Evolutionary conservation across 2,113 vertebrate species (phyloP), one percentile per base, ranked within the genome.

Genomic region (Mirza zaza): DNA sequence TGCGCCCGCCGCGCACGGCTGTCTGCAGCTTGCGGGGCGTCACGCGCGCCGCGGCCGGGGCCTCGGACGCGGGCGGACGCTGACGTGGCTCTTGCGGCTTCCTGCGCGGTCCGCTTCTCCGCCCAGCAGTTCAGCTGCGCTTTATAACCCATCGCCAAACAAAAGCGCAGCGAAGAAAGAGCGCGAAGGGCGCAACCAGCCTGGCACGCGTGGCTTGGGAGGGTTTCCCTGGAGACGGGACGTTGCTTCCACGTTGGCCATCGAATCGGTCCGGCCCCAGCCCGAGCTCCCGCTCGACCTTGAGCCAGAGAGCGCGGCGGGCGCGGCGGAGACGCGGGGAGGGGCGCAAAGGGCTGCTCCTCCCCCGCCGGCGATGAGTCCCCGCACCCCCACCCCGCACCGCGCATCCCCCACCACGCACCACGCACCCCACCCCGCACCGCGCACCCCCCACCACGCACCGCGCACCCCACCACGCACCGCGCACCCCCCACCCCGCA

Each of bases 321-420:
- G 29, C 23, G 3, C 0, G 14, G n/a, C 12, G 21, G 34, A 39
- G 65, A 87, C 10, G 27, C 15, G 0, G 23, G n/a, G 13, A 0
- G 5, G 21, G 71, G 14, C 3, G 10, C 8, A 21, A 39, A 5
- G 12, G 2, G 73, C 55, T 1, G 14, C 2, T 50, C 70, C 68
- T 39, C 21, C 63, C n/a, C 25, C 12, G n/a, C 39, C 29, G 1
- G 13, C 0, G 29, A 27, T 8, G 12, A 14, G 20, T 6, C 82
- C 32, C 6, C 2, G 2, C 32, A 12, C 36, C 25, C 70, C 39
- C 17, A 45, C 42, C 42, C 45, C 8, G 6, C 45, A 45, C 45
- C 45, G 6, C n/a, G n/a, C n/a, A n/a, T n/a, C 42, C 42, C 42
- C 42, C 42, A 42, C 4, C 42, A 5, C 42, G 5, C 42, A 6